These are phyloP conservation scores for Phoeniculus purpureus DNA, from an alignment of 2,797 vertebrate genomes.

Conservation along the genomic window DNA sequence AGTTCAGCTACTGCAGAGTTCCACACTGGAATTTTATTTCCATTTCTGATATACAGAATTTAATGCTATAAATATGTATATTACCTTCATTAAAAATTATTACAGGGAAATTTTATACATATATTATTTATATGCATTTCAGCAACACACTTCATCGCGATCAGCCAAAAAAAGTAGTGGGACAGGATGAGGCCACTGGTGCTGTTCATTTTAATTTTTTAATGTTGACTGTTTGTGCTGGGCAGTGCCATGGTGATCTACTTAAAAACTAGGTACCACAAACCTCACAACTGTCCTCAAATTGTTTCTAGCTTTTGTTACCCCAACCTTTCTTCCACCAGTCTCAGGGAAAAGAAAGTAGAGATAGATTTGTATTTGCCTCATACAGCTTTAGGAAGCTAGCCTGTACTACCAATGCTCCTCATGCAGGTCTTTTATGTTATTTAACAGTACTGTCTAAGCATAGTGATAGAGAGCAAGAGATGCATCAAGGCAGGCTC, in stretches of 20 bases:
- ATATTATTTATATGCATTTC: background rate
- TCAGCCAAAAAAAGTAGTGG: background rate
- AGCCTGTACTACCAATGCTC: background rate
- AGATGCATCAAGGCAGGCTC: background rate
- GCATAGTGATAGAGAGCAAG: background rate
- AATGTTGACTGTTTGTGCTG: background rate
- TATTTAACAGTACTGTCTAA: background rate
- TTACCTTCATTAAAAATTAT: fast-evolving
- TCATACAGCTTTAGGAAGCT: background rate
- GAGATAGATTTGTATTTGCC: background rate
- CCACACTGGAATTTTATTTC: background rate
- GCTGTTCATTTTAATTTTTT: background rate
- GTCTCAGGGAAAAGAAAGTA: background rate
- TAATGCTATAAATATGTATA: background rate
- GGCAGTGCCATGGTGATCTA: background rate
- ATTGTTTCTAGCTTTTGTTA: background rate
- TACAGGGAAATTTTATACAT: background rate
- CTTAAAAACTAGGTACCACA: background rate
- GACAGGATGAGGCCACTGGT: background rate
- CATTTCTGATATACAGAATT: no score
- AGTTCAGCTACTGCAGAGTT: background rate
- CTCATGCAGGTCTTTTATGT: background rate
- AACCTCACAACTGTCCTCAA: background rate
- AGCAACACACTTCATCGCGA: background rate
- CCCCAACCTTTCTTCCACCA: background rate